Evolutionary conservation across 2,888 invertebrate genomes (phyloP).

Genomic region (Sepiola atlantica): DNA sequence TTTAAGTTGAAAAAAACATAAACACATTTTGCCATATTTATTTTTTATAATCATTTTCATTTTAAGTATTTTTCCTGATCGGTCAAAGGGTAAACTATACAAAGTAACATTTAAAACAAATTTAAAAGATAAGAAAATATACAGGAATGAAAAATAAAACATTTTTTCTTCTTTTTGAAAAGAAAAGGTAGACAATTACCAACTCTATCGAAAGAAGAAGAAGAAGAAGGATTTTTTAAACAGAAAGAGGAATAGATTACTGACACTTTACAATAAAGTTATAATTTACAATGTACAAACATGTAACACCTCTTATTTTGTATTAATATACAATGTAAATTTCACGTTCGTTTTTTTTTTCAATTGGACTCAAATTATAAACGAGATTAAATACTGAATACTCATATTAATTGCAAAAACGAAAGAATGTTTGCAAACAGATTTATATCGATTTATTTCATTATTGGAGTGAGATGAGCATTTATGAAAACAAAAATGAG

Average conservation of each 20-base stretch:
- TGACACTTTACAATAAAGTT: neutral
- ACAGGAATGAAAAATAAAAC: neutral
- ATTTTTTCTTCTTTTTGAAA: neutral
- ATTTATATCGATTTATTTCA: neutral
- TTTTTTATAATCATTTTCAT: neutral
- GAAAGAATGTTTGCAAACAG: neutral
- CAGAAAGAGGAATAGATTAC: neutral
- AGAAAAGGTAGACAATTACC: neutral
- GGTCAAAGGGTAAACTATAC: slow-evolving; percentile 20
- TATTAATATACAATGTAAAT: neutral
- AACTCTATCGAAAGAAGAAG: no score
- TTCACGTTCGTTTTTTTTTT: neutral
- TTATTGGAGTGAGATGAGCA: neutral
- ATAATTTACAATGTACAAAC: neutral
- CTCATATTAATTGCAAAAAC: neutral
- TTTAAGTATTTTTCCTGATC: neutral
- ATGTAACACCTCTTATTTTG: neutral
- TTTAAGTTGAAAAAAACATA: slow-evolving; percentile 23
- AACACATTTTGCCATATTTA: neutral
- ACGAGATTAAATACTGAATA: neutral
- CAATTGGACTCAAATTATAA: neutral
- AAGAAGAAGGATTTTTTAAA: neutral
- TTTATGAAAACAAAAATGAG: neutral
- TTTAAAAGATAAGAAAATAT: neutral
- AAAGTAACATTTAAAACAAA: neutral